A percentile compares a stretch with the other conserved stretches of the same genome.
phyloP scores from a whole-genome alignment of 2,888 invertebrate genomes.

The Ptychoptera albimana region DNA sequence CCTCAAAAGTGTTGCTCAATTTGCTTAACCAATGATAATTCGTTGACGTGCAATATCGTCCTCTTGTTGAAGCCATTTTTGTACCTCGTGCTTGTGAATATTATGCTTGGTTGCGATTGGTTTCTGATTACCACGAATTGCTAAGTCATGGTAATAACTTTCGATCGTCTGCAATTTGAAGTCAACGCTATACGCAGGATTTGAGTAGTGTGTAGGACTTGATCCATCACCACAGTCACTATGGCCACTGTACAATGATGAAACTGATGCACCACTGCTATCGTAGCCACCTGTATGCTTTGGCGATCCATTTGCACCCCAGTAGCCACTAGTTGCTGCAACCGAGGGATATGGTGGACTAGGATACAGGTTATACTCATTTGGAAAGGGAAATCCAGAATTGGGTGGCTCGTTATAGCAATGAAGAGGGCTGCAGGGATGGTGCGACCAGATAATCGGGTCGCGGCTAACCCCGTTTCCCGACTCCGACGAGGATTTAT shows the following conservation, averaged over 20 bases:
- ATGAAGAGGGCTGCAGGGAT: constrained; percentile 10
- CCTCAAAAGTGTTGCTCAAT: neutral
- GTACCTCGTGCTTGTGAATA: constrained; percentile 32
- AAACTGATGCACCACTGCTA: constrained; percentile 27
- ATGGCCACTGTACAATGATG: constrained; percentile 15
- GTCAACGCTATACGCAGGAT: constrained; percentile 31
- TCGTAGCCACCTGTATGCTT: constrained; percentile 26
- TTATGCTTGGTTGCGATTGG: constrained; percentile 33
- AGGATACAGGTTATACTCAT: constrained; percentile 2
- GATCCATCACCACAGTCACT: constrained; percentile 20
- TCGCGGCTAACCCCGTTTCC: constrained; percentile 10
- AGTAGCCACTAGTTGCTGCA: constrained; percentile 1
- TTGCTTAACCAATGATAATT: constrained; percentile 6
- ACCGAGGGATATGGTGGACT: constrained; percentile 9
- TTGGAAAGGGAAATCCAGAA: neutral
- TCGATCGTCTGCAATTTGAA: constrained; percentile 38
- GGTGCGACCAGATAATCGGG: constrained; percentile 27
- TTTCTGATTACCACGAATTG: constrained; percentile 32
- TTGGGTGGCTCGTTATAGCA: neutral
- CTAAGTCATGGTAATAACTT: constrained; percentile 34
- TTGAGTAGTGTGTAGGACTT: constrained; percentile 5
- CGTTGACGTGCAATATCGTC: constrained; percentile 13
- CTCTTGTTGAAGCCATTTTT: constrained; percentile 40
- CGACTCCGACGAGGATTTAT: neutral
- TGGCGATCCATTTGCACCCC: constrained; percentile 26